Percentiles rank a stretch among this genome's conserved stretches.
Conservation (phyloP, 2,888 invertebrate genomes). For the Leptinotarsa haldemani region DNA sequence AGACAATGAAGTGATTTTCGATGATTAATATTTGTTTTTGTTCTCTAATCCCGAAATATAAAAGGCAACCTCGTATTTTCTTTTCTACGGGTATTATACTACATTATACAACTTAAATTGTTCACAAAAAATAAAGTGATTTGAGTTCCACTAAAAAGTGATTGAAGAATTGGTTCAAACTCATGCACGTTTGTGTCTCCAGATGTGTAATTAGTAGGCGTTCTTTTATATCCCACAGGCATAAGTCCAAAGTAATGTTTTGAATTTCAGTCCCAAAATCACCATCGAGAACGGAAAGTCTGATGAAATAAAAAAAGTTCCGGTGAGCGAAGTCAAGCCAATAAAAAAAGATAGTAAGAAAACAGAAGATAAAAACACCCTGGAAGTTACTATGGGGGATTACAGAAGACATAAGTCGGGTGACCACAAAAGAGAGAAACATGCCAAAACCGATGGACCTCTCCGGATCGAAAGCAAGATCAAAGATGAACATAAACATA, state of each 20-base stretch:
- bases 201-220: not conserved
- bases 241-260: conserved; percentile 15
- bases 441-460: conserved; percentile 23
- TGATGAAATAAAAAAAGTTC: conserved; percentile 54
- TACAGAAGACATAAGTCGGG: conserved; percentile 54
- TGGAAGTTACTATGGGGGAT: conserved; percentile 56
- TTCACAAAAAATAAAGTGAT: too few species aligned
- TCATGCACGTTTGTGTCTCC: too few species aligned
- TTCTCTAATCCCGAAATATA: too few species aligned
- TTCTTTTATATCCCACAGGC: not conserved
- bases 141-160: not conserved
- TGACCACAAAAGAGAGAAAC: conserved; percentile 47
- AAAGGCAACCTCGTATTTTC: too few species aligned
- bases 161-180: not conserved
- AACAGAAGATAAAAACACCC: conserved; percentile 55
- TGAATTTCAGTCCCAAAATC: conserved; percentile 61
- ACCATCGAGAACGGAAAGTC: conserved; percentile 62
- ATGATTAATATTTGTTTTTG: too few species aligned
- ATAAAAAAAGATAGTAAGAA: conserved; percentile 60
- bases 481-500: conserved; percentile 26
- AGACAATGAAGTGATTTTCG: too few species aligned
- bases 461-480: conserved; percentile 21
- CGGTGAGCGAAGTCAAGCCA: conserved; percentile 57
- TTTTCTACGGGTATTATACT: too few species aligned
- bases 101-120: too few species aligned